phyloP scores from a whole-genome alignment of 2,797 vertebrate species.

The Alfaro cultratus region DNA sequence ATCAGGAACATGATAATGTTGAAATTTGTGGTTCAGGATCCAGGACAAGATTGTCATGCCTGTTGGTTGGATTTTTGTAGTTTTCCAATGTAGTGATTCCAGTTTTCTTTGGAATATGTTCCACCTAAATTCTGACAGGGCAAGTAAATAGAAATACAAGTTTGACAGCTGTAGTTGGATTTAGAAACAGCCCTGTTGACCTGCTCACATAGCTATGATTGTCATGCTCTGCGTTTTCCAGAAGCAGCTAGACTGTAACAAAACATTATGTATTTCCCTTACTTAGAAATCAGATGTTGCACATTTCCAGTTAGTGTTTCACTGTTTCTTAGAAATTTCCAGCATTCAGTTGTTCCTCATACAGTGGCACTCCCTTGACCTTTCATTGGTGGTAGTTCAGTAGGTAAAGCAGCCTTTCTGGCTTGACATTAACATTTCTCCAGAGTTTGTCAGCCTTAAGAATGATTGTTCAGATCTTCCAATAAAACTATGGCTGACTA shows the following conservation, averaged over 20 bases:
- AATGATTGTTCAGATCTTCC: background rate
- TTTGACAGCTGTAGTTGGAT: background rate
- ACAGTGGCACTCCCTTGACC: conserved; percentile 2
- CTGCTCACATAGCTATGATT: background rate
- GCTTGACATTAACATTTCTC: background rate
- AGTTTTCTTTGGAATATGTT: background rate
- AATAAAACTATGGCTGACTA: background rate
- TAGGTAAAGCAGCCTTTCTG: background rate
- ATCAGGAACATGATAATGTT: background rate
- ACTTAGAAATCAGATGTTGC: conserved; percentile 11
- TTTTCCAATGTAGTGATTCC: background rate
- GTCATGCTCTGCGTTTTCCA: background rate
- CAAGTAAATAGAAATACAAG: background rate
- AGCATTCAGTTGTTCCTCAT: conserved; percentile 11
- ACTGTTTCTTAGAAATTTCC: conserved; percentile 12
- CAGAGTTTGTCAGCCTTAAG: background rate
- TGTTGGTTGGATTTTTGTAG: background rate
- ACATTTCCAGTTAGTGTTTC: background rate
- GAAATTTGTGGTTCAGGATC: background rate
- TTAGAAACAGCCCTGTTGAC: background rate
- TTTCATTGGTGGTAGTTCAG: background rate
- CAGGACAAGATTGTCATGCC: background rate
- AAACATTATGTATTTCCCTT: conserved; percentile 1
- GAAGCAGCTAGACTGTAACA: background rate
- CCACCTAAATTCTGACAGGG: background rate